Evolutionary conservation across 35 echinoderm and acorn worm genomes (phyloP).

Genomic region (Strongylocentrotus purpuratus): DNA sequence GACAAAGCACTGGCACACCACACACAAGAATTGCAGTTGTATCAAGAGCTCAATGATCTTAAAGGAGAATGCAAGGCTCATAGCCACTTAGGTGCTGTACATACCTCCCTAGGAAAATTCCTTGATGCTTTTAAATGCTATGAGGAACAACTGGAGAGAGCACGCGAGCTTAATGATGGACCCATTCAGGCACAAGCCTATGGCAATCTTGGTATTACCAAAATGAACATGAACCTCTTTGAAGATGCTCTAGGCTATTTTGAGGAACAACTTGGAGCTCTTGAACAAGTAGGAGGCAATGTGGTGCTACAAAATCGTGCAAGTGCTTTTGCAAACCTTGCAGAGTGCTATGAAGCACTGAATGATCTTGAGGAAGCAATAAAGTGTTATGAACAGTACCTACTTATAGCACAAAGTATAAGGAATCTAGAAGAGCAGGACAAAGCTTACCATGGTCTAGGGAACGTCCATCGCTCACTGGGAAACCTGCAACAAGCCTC

Average conservation of each 20-base stretch:
- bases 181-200: constrained; percentile 89
- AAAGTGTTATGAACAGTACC: constrained; percentile 90
- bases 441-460: constrained; percentile 89
- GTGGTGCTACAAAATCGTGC: constrained; percentile 81
- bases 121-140: constrained; percentile 95
- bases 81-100: constrained; percentile 91
- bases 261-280: constrained; percentile 83
- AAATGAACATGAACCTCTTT: constrained; percentile 98
- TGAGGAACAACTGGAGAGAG: constrained; percentile 89
- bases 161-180: constrained; percentile 79
- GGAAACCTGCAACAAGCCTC: constrained; percentile 95
- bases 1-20: constrained; percentile 92
- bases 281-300: constrained; percentile 82
- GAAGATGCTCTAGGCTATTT: constrained; percentile 98
- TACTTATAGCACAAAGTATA: constrained; percentile 82
- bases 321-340: constrained; percentile 86
- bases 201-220: constrained; percentile 96
- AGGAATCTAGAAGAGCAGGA: constrained; percentile 85
- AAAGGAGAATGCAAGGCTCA: constrained; percentile 98
- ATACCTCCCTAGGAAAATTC: constrained; percentile 85
- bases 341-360: constrained; percentile 96
- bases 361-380: constrained; percentile 94
- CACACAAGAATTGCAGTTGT: constrained; percentile 94
- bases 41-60: constrained; percentile 88
- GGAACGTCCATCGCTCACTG: constrained; percentile 82